Evolutionary conservation across 2,797 vertebrate genomes (phyloP).

Genomic region (Epinephelus coioides): DNA sequence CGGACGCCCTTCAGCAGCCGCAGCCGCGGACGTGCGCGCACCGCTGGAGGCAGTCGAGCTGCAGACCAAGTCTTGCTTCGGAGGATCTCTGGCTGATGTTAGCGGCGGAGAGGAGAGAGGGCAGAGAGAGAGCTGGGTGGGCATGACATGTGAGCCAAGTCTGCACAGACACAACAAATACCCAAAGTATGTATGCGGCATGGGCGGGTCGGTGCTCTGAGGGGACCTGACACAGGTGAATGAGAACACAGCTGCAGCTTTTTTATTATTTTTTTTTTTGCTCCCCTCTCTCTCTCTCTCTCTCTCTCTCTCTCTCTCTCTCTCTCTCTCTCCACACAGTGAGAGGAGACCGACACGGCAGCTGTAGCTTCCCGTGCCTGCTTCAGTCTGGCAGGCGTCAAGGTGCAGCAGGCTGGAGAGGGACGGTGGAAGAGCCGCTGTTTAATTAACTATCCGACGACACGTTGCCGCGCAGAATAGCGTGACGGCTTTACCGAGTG

Average conservation of each 20-base stretch:
- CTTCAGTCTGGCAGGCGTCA: slow-evolving; percentile 55
- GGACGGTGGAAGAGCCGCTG: slow-evolving; percentile 60
- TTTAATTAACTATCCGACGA: slow-evolving; percentile 62
- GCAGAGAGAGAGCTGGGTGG: slow-evolving; percentile 56
- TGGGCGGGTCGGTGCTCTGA: slow-evolving; percentile 41
- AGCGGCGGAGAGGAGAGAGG: slow-evolving; percentile 27
- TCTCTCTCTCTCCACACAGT: not conserved
- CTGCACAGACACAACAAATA: slow-evolving; percentile 74
- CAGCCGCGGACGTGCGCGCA: slow-evolving; percentile 65
- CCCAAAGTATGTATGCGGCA: slow-evolving; percentile 68
- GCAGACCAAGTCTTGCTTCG: slow-evolving; percentile 59
- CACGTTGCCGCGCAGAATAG: slow-evolving; percentile 33
- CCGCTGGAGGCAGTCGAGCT: slow-evolving; percentile 85
- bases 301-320: not conserved
- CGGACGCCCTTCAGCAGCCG: slow-evolving; percentile 54
- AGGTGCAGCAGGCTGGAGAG: slow-evolving; percentile 73
- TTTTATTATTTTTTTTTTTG: not conserved
- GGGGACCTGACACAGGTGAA: slow-evolving; percentile 62
- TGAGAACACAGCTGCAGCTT: slow-evolving; percentile 42
- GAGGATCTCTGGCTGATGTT: slow-evolving; percentile 71
- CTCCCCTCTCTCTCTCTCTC: not conserved
- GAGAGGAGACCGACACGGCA: slow-evolving; percentile 42
- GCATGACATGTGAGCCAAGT: slow-evolving; percentile 78
- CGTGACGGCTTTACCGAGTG: slow-evolving; percentile 52
- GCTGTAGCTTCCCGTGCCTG: slow-evolving; percentile 41